Percentiles rank a stretch among this genome's conserved stretches.
Conservation (phyloP, 2,888 invertebrate genomes). For the Drosophila anomelani region DNA sequence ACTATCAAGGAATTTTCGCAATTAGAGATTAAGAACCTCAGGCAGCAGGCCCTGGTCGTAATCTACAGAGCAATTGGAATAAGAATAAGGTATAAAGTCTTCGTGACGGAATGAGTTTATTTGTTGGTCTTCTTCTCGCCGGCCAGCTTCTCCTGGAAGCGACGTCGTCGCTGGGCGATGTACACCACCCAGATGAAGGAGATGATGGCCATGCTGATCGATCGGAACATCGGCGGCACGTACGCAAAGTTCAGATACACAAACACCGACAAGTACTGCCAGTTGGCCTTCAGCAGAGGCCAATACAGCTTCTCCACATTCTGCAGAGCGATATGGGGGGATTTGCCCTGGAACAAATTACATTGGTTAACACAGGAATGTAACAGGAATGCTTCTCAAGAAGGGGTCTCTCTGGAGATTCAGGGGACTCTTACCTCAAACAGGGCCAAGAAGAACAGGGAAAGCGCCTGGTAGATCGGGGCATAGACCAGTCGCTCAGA, state of each 20-base stretch:
- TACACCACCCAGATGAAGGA: conserved; percentile 92
- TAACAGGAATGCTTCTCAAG: background rate
- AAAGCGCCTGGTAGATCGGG: conserved; percentile 90
- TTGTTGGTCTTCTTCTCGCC: conserved; percentile 58
- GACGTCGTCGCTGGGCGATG: conserved; percentile 89
- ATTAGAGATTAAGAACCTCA: conserved; percentile 26
- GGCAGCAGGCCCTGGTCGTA: conserved; percentile 12
- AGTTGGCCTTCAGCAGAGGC: conserved; percentile 89
- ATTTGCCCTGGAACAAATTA: conserved; percentile 86
- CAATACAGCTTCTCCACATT: conserved; percentile 88
- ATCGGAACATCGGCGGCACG: conserved; percentile 91
- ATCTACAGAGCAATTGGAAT: conserved; percentile 33
- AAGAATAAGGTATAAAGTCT: conserved; percentile 32
- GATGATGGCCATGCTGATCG: conserved; percentile 90
- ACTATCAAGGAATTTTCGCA: conserved; percentile 9
- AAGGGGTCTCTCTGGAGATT: too few species aligned
- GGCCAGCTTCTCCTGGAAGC: conserved; percentile 80
- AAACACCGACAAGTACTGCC: conserved; percentile 91
- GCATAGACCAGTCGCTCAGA: conserved; percentile 90
- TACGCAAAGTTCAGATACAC: conserved; percentile 91
- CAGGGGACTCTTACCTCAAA: conserved; percentile 86
- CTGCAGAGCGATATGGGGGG: conserved; percentile 87
- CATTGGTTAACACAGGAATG: background rate
- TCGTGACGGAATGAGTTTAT: conserved; percentile 36
- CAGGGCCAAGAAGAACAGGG: conserved; percentile 90